A percentile compares a stretch with the other conserved stretches of the same genome.
These are phyloP conservation scores for Naja naja DNA, from an alignment of 2,113 vertebrate genomes.

Conservation along the genomic window DNA sequence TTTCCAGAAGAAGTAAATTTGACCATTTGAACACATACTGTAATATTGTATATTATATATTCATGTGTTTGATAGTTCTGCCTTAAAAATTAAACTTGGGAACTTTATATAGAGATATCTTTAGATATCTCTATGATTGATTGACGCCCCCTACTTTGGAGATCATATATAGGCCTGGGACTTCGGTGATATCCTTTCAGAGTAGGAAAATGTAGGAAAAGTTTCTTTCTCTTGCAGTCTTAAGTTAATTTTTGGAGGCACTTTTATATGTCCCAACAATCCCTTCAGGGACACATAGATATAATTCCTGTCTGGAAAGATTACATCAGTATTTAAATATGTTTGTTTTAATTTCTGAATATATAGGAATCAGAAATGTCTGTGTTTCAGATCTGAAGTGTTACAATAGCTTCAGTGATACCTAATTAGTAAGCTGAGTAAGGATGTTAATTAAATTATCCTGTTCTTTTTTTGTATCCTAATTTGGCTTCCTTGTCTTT, in stretches of 20 bases:
- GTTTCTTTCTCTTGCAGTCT: background rate
- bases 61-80: background rate
- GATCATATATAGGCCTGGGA: background rate
- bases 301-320: background rate
- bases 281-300: background rate
- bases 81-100: background rate
- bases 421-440: background rate
- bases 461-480: background rate
- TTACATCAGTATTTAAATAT: background rate
- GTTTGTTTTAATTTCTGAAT: background rate
- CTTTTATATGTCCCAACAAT: background rate
- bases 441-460: too few species aligned
- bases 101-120: too few species aligned
- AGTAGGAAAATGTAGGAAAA: background rate
- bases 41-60: background rate
- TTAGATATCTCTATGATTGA: background rate
- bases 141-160: background rate
- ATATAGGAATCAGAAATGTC: background rate
- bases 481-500: background rate
- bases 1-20: background rate
- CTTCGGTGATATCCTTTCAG: background rate
- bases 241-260: background rate
- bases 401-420: background rate
- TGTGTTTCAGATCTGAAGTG: background rate
- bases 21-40: background rate